Base-by-base conservation (phyloP, 2,888 invertebrate genomes). In the Aricia artaxerxes region DNA sequence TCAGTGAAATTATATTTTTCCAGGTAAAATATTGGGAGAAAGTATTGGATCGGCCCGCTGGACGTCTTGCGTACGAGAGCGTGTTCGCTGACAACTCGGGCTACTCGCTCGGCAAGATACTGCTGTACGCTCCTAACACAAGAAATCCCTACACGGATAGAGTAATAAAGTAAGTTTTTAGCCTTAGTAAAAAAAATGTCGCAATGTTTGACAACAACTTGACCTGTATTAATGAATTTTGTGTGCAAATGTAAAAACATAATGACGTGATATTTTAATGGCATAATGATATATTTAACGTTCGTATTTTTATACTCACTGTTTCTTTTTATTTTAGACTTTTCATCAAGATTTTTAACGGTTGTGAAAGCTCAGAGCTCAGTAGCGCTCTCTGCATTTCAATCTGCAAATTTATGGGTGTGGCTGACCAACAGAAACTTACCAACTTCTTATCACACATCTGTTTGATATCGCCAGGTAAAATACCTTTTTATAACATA, bases 21-120 rank as follows among this genome's bases (percentile, higher is more conserved):
- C 96, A 97, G 92, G 94, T 98, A 38, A 97, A 97, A 84, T 98
- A 98, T 86, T 97, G 98, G 96, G 98, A 98, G 87, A 96, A 96
- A 85, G 96, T 98, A 82, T 89, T 99, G 38, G 98, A 98, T 79
- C 97, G 97, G 81, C 95, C 97, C 0, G 96, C 97, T 0, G 98
- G 98, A 0, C 95, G 97, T 82, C 95, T 96, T 84, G 98, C 98
- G 0, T 95, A 98, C 85, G 97, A 98, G 85, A 95, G 96, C 80
- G 98, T 98, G 85, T 98, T 98, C 86, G 96, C 95, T 3, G 94
- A 95, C 0, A 93, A 95, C 1, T 95, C 96, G 0, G 95, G 95
- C 44, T 96, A 96, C 84, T 96, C 96, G 81, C 95, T 98, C 69
- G 97, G 97, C 0, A 97, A 97, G 82, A 95, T 98, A 16, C 92